Percentiles rank a stretch among this genome's conserved stretches.
These are phyloP conservation scores for Zophobas atratus DNA, from an alignment of 1,140 invertebrate species.

Conservation along the genomic window DNA sequence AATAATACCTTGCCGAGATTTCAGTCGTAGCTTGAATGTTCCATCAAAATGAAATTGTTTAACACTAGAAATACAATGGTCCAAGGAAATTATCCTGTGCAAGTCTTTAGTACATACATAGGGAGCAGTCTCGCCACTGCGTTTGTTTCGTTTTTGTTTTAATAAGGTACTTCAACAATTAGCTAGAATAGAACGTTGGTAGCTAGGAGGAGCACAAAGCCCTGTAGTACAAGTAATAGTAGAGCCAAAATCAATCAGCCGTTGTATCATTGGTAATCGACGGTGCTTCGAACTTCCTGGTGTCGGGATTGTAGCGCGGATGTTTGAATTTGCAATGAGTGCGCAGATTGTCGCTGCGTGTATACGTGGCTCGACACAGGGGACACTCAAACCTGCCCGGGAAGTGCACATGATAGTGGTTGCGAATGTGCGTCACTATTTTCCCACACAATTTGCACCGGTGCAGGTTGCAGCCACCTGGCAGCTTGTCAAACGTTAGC, in stretches of 20 bases:
- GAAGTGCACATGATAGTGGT: conserved; percentile 93
- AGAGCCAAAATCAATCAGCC: conserved; percentile 67
- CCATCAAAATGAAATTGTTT: conserved; percentile 25
- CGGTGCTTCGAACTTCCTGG: conserved; percentile 81
- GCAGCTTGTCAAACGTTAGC: conserved; percentile 90
- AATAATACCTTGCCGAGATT: conserved; percentile 49
- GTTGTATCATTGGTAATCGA: conserved; percentile 67
- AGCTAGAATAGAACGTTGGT: conserved; percentile 37
- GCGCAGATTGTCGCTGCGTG: conserved; percentile 89
- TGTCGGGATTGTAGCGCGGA: conserved; percentile 84
- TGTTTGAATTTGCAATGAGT: conserved; percentile 93
- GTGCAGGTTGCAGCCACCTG: conserved; percentile 89
- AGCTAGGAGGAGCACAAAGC: conserved; percentile 57
- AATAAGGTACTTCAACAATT: conserved; percentile 41
- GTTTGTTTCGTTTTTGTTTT: conserved; percentile 26
- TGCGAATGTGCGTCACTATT: conserved; percentile 91
- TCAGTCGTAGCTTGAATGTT: conserved; percentile 42
- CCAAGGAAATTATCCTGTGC: conserved; percentile 41
- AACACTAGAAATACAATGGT: conserved; percentile 47
- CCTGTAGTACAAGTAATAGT: conserved; percentile 61
- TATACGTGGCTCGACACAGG: conserved; percentile 88
- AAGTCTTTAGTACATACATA: conserved; percentile 35
- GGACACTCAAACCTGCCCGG: conserved; percentile 90
- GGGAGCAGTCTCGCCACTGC: background rate
- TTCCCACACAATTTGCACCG: conserved; percentile 92